These are phyloP conservation scores for Agrochola lota DNA, from an alignment of 2,888 invertebrate genomes.

Conservation along the genomic window DNA sequence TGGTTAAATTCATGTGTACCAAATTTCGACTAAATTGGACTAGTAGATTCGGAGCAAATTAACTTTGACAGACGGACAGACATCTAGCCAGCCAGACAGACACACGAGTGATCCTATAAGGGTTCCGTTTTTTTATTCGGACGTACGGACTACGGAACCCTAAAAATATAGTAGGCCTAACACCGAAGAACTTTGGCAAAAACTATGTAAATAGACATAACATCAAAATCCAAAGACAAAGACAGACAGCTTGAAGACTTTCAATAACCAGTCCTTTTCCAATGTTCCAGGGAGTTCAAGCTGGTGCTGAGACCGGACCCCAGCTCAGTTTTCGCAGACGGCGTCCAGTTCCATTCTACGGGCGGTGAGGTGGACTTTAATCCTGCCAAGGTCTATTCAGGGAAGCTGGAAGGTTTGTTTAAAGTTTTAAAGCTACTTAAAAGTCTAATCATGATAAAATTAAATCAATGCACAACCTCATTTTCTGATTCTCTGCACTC, in stretches of 20 bases:
- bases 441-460: not conserved
- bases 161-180: too few species aligned
- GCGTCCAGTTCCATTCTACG: slow-evolving; percentile 94
- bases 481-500: not conserved
- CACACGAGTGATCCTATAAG: too few species aligned
- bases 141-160: too few species aligned
- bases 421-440: not conserved
- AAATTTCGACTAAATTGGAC: too few species aligned
- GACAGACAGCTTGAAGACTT: not conserved
- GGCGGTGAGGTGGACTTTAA: slow-evolving; percentile 93
- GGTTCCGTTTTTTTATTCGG: too few species aligned
- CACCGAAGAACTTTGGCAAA: not conserved
- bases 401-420: slow-evolving; percentile 93
- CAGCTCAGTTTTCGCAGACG: slow-evolving; percentile 93
- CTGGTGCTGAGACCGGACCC: slow-evolving; percentile 94
- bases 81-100: too few species aligned
- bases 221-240: not conserved
- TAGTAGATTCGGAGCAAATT: too few species aligned
- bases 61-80: too few species aligned
- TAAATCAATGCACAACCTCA: not conserved
- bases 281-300: slow-evolving; percentile 93
- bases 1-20: too few species aligned
- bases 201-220: not conserved
- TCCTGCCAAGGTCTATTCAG: slow-evolving; percentile 93
- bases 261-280: slow-evolving; percentile 36